A percentile compares a stretch with the other conserved stretches of the same genome.
These are phyloP conservation scores for Seira ritae DNA, from an alignment of 2,888 invertebrate genomes.

Conservation along the genomic window DNA sequence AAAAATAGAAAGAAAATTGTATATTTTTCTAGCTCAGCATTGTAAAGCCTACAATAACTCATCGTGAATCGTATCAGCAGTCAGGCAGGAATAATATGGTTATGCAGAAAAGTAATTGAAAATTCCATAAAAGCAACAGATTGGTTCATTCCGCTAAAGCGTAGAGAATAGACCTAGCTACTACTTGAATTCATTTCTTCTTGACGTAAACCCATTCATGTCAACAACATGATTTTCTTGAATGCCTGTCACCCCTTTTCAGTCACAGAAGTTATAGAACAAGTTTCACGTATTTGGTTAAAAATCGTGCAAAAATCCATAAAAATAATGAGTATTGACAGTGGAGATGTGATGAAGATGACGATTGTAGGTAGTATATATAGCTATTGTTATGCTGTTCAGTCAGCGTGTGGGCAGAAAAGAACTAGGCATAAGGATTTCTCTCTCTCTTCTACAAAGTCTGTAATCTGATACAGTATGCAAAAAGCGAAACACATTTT, in stretches of 20 bases:
- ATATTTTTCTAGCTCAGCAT: no score
- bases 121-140: not conserved
- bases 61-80: no score
- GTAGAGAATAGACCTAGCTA: not conserved
- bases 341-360: constrained; percentile 14
- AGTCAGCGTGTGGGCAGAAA: not conserved
- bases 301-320: constrained; percentile 14
- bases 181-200: not conserved
- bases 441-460: not conserved
- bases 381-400: not conserved
- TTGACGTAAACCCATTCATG: not conserved
- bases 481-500: not conserved
- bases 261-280: not conserved
- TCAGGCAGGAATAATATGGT: no score
- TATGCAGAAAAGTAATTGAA: no score
- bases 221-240: not conserved
- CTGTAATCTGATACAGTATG: no score
- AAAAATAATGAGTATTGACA: constrained; percentile 17
- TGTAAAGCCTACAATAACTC: no score
- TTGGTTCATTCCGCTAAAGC: not conserved
- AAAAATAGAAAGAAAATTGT: no score
- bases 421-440: not conserved
- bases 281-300: constrained; percentile 23
- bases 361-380: not conserved
- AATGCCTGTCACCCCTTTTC: not conserved